A percentile compares a stretch with the other conserved stretches of the same genome.
These are phyloP conservation scores for Montipora capitata DNA, from an alignment of 92 coral and sea anemone genomes.

Conservation along the genomic window DNA sequence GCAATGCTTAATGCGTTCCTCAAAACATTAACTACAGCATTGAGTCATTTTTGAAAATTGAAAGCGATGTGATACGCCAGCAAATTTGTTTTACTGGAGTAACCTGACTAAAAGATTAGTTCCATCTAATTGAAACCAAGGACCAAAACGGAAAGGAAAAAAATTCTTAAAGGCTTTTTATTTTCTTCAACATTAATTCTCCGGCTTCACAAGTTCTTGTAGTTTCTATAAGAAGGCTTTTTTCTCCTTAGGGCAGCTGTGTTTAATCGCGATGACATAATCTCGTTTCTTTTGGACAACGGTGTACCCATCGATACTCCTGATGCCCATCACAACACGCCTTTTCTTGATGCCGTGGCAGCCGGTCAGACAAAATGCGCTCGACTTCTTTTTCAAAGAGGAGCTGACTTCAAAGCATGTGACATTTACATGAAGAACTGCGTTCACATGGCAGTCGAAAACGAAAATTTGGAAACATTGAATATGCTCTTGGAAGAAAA, in stretches of 20 bases:
- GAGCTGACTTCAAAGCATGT: slow-evolving; percentile 70
- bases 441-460: slow-evolving; percentile 85
- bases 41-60: too few relatives aligned
- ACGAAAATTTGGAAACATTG: slow-evolving; percentile 74
- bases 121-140: too few relatives aligned
- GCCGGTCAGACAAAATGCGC: slow-evolving; percentile 72
- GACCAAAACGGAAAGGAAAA: not conserved
- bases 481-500: slow-evolving; percentile 72
- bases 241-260: slow-evolving; percentile 35
- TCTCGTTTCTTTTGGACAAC: slow-evolving; percentile 71
- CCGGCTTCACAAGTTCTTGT: too few relatives aligned
- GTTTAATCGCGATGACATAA: slow-evolving; percentile 72
- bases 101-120: too few relatives aligned
- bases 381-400: slow-evolving; percentile 50
- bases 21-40: too few relatives aligned
- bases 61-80: too few relatives aligned
- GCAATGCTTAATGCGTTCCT: not conserved
- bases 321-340: slow-evolving; percentile 71
- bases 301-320: slow-evolving; percentile 76
- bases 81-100: too few relatives aligned
- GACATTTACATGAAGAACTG: slow-evolving; percentile 83
- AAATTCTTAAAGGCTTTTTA: not conserved
- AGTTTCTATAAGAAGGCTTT: not conserved
- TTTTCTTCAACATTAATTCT: too few relatives aligned
- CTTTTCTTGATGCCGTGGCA: slow-evolving; percentile 87